Conservation (phyloP, 2,113 vertebrate species). For the Elgaria multicarinata region DNA sequence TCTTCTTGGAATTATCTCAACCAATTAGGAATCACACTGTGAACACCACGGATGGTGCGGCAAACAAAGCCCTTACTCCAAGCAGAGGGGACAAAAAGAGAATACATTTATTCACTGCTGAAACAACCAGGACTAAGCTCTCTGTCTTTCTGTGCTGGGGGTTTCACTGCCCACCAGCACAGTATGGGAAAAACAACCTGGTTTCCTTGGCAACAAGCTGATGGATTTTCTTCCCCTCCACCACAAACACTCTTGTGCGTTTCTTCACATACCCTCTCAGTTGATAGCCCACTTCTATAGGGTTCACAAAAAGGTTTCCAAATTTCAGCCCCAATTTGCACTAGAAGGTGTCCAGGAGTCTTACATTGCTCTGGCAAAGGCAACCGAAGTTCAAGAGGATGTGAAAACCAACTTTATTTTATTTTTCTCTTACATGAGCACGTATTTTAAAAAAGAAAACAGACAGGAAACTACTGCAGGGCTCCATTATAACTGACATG, state of each 20-base stretch:
- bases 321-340: neutral
- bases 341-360: neutral
- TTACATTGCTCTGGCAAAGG: neutral
- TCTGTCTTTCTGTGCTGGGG: neutral
- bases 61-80: neutral
- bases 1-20: neutral
- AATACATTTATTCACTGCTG: neutral
- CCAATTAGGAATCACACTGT: neutral
- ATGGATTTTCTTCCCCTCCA: neutral
- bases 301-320: neutral
- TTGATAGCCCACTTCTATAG: neutral
- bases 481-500: neutral
- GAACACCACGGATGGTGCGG: neutral
- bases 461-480: neutral
- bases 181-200: no score
- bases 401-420: neutral
- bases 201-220: no score
- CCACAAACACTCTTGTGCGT: neutral
- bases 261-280: neutral
- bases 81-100: neutral
- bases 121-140: neutral
- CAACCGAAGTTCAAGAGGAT: slow-evolving; percentile 4
- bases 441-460: neutral
- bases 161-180: neutral
- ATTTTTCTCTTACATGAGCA: neutral